Evolutionary conservation across 2,888 invertebrate species (phyloP), one percentile per base, ranked within the genome.

Genomic region (Cephus runcator): DNA sequence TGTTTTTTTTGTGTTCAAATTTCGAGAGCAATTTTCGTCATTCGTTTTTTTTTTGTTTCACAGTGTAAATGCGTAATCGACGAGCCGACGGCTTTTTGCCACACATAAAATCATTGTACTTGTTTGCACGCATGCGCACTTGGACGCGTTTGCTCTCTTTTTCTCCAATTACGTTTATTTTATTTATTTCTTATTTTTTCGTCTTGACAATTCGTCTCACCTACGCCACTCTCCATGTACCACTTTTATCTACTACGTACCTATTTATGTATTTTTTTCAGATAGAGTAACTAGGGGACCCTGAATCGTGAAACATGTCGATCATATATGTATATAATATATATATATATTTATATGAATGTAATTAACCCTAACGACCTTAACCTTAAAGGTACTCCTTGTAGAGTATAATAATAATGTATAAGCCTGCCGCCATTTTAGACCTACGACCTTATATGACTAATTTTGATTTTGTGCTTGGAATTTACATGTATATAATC

Each of bases 221-320:
- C 40, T 23, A 40, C 40, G 6, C 23, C 40, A 40, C 40, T 40
- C 40, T 40, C 40, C 23, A 40, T 6, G 30, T 71, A 30, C 31
- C 31, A 23, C 12, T 30, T 33, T 71, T 30, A 33, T 30, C 31
- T 71, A 71, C 31, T 34, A 73, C 34, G 12, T 73, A 73, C 9
- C n/a, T 35, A 30, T 75, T 69, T 75, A 75, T 34, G 34, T 76
- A 15, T 30, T 75, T n/a, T 76, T n/a, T 12, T 76, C 31, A 71
- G 71, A 69, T 82, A 79, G 80, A 85, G 81, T 85, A 86, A 83
- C 85, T 86, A 86, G 79, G 78, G 81, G 85, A 86, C 86, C 86
- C 86, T 86, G 86, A 86, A 86, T 86, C 82, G 76, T 86, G 84
- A 76, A 86, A 82, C 85, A 83, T 85, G 83, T 81, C 81, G 80